Conservation (phyloP, 2,797 vertebrate genomes). For the Buceros bicornis region DNA sequence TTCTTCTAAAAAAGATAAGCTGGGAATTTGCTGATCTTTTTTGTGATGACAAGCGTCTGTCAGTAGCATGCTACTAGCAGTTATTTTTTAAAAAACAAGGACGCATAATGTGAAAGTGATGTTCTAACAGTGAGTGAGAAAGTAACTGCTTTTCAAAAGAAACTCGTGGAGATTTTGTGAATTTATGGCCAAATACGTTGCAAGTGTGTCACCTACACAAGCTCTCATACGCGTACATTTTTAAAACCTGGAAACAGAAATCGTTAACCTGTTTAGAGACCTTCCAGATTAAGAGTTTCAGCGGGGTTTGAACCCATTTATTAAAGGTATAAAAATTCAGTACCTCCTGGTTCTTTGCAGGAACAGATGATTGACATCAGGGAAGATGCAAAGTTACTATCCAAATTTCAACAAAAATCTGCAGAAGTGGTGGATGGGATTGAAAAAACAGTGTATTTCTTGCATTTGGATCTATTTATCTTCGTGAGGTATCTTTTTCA, state of each 20-base stretch:
- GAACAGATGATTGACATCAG: not conserved
- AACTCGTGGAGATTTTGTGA: not conserved
- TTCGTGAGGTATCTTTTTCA: not conserved
- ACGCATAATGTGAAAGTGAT: not conserved
- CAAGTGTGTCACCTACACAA: not conserved
- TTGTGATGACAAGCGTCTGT: not conserved
- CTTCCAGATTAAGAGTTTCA: not conserved
- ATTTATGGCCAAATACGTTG: constrained; percentile 8
- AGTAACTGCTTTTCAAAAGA: not conserved
- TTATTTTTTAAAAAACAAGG: not conserved
- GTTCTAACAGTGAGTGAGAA: not conserved
- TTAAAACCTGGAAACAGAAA: not conserved
- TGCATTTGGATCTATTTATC: not conserved
- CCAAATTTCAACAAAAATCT: not conserved
- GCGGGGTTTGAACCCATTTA: not conserved
- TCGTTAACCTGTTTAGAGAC: not conserved
- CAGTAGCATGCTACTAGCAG: not conserved
- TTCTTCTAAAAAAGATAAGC: not conserved
- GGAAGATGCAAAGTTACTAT: not conserved
- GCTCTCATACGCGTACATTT: not conserved
- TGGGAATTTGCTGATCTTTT: not conserved
- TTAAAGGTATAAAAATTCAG: not conserved
- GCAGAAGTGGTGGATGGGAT: not conserved
- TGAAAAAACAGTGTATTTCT: not conserved
- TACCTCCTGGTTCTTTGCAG: not conserved